Conservation (phyloP, 2,888 invertebrate genomes). For the Blomia tropicalis region DNA sequence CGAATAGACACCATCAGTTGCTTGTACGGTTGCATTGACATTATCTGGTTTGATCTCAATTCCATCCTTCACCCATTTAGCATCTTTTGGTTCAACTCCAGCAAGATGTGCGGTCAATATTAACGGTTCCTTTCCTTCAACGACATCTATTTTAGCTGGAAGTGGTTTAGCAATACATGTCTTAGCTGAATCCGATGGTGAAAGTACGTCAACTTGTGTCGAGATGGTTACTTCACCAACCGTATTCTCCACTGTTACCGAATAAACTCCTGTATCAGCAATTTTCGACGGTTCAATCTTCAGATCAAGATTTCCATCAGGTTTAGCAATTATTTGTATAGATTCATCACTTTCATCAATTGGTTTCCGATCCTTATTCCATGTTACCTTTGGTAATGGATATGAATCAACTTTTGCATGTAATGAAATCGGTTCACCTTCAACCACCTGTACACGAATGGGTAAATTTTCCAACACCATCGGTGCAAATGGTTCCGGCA, state of each 20-base stretch:
- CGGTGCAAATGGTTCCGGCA: slow-evolving; percentile 13
- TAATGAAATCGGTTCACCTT: slow-evolving; percentile 57
- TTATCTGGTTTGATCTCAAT: background rate
- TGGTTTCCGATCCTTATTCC: slow-evolving; percentile 36
- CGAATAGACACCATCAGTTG: slow-evolving; percentile 26
- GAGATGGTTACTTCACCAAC: slow-evolving; percentile 30
- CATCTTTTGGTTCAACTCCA: slow-evolving; percentile 56
- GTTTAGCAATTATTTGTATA: slow-evolving; percentile 43
- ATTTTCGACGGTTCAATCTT: slow-evolving; percentile 42
- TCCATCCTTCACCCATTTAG: slow-evolving; percentile 50
- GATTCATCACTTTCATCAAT: background rate
- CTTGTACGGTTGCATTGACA: slow-evolving; percentile 23
- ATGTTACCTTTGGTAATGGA: slow-evolving; percentile 82
- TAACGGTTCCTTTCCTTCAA: slow-evolving; percentile 19
- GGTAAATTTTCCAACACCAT: slow-evolving; percentile 21
- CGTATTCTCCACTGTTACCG: slow-evolving; percentile 38
- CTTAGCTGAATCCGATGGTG: background rate
- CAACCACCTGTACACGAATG: slow-evolving; percentile 48
- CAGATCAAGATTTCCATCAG: slow-evolving; percentile 57
- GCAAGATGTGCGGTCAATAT: slow-evolving; percentile 42
- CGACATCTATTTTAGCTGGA: slow-evolving; percentile 2
- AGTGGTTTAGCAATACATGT: background rate
- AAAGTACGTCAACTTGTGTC: slow-evolving; percentile 24
- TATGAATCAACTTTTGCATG: slow-evolving; percentile 62
- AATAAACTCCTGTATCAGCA: slow-evolving; percentile 68